Base-by-base conservation (phyloP, 1,140 invertebrate genomes). In the Aphidius gifuensis region DNA sequence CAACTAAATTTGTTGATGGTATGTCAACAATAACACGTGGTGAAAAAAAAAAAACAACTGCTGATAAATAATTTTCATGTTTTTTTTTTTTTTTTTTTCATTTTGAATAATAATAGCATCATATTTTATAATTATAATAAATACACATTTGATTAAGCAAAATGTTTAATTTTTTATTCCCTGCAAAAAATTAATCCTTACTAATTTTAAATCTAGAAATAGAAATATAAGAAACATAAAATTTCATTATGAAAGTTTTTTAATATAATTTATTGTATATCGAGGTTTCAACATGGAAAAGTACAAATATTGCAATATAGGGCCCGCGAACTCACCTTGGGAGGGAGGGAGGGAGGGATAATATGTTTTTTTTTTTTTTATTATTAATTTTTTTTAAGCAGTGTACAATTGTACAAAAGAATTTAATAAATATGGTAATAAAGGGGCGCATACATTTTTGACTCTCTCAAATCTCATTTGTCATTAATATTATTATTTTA, bases 1-100 rank as follows among this genome's bases (percentile, higher is more conserved):
- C 92, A 58, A 99, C 97, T 0, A 89, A 89, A 70, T 98, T 99
- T 79, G 87, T 94, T 32, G 95, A 99, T 82, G 97, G 97, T 46
- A 92, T 95, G 81, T 99, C 97, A 1, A 88, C 89, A 6, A 90
- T 99, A 16, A 85, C 85, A 39, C 85, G 95, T 64, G 89, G 85
- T 9, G 85, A 75, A 62, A 75, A 57, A 69, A 44, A 49, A 47
- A 64, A 38, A 62, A 16, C 16, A 16, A 16, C 0, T 16, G 16
- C 16, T 16, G 16, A 16, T 16, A 16, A 16, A 16, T 16, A 16
- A 16, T 16, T 16, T 16, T 16, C 16, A 16, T 16, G 16, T 16
- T 16, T 16, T 16, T 16, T 16, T 16, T 16, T 16, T 16, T 16
- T 16, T 16, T 16, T 16, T 16, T 16, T 16, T 16, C 1, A 16